phyloP scores from a whole-genome alignment of 2,888 invertebrate genomes.

The Ectemnius cavifrons region DNA sequence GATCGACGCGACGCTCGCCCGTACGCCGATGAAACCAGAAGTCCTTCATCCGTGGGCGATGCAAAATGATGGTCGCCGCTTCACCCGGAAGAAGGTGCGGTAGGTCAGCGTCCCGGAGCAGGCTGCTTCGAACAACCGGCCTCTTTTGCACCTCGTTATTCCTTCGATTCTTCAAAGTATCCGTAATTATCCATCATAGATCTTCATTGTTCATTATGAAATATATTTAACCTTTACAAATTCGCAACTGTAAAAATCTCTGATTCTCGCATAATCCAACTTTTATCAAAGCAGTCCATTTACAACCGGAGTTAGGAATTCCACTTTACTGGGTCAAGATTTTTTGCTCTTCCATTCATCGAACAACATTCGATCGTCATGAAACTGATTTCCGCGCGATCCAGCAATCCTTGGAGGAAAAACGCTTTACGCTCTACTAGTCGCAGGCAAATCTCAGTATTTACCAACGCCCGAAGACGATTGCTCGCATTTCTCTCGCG shows the following conservation, averaged over 20 bases:
- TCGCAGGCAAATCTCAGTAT: background rate
- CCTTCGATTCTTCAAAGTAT: background rate
- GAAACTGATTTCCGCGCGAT: background rate
- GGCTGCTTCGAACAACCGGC: constrained; percentile 17
- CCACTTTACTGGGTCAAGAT: no score
- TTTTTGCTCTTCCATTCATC: no score
- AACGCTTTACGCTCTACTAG: constrained; percentile 12
- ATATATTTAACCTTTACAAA: background rate
- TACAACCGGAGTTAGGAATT: no score
- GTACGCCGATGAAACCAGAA: constrained; percentile 49
- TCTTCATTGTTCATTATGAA: background rate
- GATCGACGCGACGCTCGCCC: constrained; percentile 47
- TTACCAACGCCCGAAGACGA: background rate
- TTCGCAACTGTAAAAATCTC: no score
- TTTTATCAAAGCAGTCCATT: no score
- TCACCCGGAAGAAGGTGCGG: constrained; percentile 55
- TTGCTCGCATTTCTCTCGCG: background rate
- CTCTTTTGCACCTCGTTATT: background rate
- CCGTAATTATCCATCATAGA: background rate
- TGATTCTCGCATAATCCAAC: no score
- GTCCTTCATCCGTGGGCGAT: constrained; percentile 57
- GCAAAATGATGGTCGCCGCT: constrained; percentile 48
- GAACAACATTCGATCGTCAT: background rate
- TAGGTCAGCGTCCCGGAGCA: constrained; percentile 48
- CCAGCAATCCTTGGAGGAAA: background rate